phyloP scores from a whole-genome alignment of 2,888 invertebrate genomes.

The Pardosa pseudoannulata region DNA sequence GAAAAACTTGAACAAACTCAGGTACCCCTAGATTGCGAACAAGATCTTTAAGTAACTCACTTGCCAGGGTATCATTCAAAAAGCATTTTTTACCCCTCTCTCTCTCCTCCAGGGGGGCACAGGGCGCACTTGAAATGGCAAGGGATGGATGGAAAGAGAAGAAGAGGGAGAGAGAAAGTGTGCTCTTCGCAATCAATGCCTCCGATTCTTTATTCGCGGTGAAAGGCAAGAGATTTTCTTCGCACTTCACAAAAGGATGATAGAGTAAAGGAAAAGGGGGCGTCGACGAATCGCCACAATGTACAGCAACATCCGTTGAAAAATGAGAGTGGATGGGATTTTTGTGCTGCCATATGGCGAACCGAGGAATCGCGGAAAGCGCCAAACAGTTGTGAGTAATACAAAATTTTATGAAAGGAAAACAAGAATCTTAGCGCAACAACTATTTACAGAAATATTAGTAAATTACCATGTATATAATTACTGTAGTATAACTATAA shows the following conservation, averaged over 20 bases:
- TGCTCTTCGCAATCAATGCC: slow-evolving; percentile 59
- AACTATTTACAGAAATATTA: no score
- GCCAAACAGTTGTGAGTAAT: no score
- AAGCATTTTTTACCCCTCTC: slow-evolving; percentile 3
- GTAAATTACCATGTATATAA: no score
- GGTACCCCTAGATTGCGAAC: neutral
- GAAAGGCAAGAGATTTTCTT: slow-evolving; percentile 41
- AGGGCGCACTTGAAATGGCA: slow-evolving; percentile 16
- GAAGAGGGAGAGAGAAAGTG: slow-evolving; percentile 24
- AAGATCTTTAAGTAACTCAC: slow-evolving; percentile 15
- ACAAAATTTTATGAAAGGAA: no score
- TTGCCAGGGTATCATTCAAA: slow-evolving; percentile 15
- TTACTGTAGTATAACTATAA: no score
- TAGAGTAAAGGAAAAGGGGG: slow-evolving; percentile 30
- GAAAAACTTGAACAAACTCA: neutral
- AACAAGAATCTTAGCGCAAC: no score
- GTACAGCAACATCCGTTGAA: slow-evolving; percentile 1
- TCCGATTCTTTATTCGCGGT: slow-evolving; percentile 54
- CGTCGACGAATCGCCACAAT: slow-evolving; percentile 11
- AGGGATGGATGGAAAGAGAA: slow-evolving; percentile 11
- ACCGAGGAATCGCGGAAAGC: no score
- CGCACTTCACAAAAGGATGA: slow-evolving; percentile 46
- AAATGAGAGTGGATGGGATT: neutral
- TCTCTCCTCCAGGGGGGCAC: neutral
- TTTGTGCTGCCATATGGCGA: neutral